phyloP scores from a whole-genome alignment of 2,888 invertebrate genomes.

The Oligia strigilis region DNA sequence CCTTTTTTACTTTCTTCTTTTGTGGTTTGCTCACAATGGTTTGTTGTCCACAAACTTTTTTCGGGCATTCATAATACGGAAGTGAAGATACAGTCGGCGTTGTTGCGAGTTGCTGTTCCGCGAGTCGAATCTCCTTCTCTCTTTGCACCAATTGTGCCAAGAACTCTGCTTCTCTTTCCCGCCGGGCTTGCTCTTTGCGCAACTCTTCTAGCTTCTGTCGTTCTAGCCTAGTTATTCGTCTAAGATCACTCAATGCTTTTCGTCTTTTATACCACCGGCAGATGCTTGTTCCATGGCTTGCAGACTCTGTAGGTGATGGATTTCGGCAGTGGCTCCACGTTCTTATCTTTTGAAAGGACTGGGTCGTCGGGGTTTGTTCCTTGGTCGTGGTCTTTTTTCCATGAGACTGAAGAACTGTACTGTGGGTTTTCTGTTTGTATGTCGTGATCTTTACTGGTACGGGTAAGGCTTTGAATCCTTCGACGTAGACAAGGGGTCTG shows the following conservation, averaged over 20 bases:
- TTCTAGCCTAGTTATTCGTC: conserved; percentile 26
- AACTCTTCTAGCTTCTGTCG: conserved; percentile 1
- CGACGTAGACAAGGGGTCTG: conserved; percentile 72
- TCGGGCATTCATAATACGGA: not conserved
- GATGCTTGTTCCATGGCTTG: conserved; percentile 17
- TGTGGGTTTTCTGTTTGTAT: conserved; percentile 52
- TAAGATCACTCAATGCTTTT: conserved; percentile 18
- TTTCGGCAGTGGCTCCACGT: conserved; percentile 7
- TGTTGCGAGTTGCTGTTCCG: conserved; percentile 21
- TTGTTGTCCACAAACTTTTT: not conserved
- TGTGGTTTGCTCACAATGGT: not conserved
- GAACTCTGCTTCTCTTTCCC: conserved; percentile 36
- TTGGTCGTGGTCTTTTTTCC: not conserved
- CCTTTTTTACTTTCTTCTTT: conserved; percentile 14
- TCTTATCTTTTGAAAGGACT: not conserved
- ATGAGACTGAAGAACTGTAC: conserved; percentile 5
- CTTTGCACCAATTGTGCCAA: conserved; percentile 22
- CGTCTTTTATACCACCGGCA: conserved; percentile 47
- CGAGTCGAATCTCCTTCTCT: conserved; percentile 25
- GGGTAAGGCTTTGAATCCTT: conserved; percentile 66
- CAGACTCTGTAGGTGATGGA: conserved; percentile 7
- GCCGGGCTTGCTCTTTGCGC: conserved; percentile 26
- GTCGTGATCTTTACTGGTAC: conserved; percentile 68
- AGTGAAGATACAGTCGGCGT: not conserved
- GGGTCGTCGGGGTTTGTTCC: not conserved